Evolutionary conservation across 2,113 vertebrate species (phyloP).

Genomic region (Ameiurus melas): DNA sequence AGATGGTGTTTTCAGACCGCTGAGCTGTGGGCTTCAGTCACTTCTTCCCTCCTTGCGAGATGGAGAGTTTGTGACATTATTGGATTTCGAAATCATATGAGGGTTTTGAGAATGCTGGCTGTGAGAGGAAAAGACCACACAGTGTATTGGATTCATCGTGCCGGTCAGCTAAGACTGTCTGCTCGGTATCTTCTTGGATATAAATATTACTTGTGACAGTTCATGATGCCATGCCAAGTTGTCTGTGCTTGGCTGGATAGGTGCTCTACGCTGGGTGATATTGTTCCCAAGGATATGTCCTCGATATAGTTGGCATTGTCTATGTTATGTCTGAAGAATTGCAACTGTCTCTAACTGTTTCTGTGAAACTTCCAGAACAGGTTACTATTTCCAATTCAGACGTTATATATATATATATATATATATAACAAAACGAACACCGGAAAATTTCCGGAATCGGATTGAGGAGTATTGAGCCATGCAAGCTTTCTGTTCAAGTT

Average conservation of each 20-base stretch:
- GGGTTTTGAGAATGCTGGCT: background rate
- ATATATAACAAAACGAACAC: background rate
- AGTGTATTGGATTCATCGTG: background rate
- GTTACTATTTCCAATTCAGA: background rate
- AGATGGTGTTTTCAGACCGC: slow-evolving; percentile 19
- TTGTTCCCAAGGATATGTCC: background rate
- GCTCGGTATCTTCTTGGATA: background rate
- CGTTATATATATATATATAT: background rate
- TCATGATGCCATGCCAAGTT: background rate
- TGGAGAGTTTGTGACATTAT: background rate
- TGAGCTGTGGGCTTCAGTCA: slow-evolving; percentile 25
- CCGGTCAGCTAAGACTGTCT: background rate
- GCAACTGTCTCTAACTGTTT: background rate
- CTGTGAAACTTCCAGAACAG: background rate
- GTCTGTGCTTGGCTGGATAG: background rate
- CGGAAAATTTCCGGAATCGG: background rate
- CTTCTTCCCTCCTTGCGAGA: slow-evolving; percentile 1
- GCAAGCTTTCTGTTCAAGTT: background rate
- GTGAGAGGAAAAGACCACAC: background rate
- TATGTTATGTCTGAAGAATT: background rate
- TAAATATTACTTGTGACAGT: background rate
- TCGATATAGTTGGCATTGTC: background rate
- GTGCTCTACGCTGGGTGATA: background rate
- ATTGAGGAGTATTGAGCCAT: background rate
- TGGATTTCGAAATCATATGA: background rate